phyloP scores from a whole-genome alignment of 2,888 invertebrate genomes.

The Lamproptera curius region DNA sequence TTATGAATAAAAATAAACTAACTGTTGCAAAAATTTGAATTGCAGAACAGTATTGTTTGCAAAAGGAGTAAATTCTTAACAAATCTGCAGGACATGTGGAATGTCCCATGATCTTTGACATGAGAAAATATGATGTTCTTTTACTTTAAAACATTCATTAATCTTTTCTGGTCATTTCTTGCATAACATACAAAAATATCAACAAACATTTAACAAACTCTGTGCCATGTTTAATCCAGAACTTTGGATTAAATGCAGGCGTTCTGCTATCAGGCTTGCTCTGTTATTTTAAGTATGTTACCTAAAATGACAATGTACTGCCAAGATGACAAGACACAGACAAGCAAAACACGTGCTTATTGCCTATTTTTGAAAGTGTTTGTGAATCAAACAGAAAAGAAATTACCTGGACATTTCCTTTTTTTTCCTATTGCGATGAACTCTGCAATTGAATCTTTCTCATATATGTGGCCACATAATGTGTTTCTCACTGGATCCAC shows the following conservation, averaged over 20 bases:
- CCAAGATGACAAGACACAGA: no score
- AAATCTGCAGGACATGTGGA: no score
- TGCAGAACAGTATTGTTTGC: no score
- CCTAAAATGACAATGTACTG: no score
- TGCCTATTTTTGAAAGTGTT: neutral
- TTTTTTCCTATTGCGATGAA: slow-evolving; percentile 51
- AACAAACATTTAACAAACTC: neutral
- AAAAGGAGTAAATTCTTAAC: no score
- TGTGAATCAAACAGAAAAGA: neutral
- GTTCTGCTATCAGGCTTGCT: neutral
- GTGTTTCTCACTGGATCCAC: slow-evolving; percentile 69
- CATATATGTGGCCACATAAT: slow-evolving; percentile 71
- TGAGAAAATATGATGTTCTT: no score
- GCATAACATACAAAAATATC: no score
- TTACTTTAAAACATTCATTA: no score
- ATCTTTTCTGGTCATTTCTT: no score
- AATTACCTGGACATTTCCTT: slow-evolving; percentile 59
- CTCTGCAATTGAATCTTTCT: slow-evolving; percentile 58
- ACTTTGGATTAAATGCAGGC: neutral
- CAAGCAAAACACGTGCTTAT: neutral
- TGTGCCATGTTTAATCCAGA: neutral
- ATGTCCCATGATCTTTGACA: no score
- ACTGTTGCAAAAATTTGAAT: no score
- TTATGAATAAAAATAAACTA: no score
- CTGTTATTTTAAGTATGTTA: neutral